phyloP scores from a whole-genome alignment of 2,888 invertebrate genomes.

The Encarsia formosa region DNA sequence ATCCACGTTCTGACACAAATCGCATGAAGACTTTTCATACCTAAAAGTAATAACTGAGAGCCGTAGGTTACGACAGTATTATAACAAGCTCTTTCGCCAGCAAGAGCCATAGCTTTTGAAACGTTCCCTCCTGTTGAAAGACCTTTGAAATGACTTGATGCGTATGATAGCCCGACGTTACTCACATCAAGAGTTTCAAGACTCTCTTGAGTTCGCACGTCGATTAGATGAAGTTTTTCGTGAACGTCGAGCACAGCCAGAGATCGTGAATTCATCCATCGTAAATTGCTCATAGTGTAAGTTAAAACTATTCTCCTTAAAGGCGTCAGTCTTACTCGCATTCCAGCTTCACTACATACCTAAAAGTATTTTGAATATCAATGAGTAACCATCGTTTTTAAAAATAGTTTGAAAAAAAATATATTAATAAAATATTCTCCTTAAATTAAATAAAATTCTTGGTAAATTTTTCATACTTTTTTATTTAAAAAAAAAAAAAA shows the following conservation, averaged over 20 bases:
- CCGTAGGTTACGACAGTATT: conserved; percentile 67
- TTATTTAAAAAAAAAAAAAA: no score
- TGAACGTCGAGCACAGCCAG: conserved; percentile 80
- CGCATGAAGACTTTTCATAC: conserved; percentile 60
- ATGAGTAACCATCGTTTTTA: no score
- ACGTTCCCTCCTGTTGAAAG: conserved; percentile 94
- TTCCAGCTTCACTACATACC: conserved; percentile 56
- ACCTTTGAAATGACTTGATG: conserved; percentile 84
- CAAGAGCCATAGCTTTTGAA: conserved; percentile 69
- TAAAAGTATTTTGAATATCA: no score
- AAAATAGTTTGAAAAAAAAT: no score
- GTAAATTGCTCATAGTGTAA: conserved; percentile 70
- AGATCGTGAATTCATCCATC: conserved; percentile 80
- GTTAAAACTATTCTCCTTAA: conserved; percentile 67
- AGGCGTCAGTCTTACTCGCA: conserved; percentile 59
- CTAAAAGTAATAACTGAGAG: conserved; percentile 67
- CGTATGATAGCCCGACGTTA: conserved; percentile 77
- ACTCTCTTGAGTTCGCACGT: conserved; percentile 84
- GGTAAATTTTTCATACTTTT: background rate
- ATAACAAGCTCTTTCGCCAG: conserved; percentile 72
- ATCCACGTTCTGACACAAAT: conserved; percentile 60
- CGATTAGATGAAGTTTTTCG: conserved; percentile 83
- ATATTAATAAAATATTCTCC: no score
- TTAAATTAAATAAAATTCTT: no score
- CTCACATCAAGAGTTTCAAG: conserved; percentile 78